Conservation (phyloP, 2,113 vertebrate species). For the Delphinus delphis region DNA sequence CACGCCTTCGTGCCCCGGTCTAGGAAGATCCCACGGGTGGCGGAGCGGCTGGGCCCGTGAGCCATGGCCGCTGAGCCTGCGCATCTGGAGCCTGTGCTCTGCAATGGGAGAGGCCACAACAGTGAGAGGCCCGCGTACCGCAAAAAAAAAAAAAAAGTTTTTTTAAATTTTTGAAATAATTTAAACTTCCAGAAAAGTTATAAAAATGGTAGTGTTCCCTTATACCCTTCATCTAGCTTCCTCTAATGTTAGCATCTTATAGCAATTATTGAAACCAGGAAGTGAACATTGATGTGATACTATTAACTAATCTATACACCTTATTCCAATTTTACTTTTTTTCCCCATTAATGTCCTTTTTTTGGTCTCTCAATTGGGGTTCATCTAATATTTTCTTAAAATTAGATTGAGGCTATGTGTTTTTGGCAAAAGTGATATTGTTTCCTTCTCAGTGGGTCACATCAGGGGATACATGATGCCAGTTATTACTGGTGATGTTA, state of each 20-base stretch:
- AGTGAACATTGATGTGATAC: neutral
- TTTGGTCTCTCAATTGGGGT: neutral
- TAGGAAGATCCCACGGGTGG: no score
- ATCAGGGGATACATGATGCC: neutral
- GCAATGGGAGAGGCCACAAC: no score
- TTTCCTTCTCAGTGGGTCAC: neutral
- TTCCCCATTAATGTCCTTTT: neutral
- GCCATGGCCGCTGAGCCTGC: no score
- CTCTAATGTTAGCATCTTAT: neutral
- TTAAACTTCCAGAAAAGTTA: neutral
- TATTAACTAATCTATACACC: neutral
- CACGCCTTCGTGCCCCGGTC: no score
- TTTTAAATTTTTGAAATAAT: slow-evolving; percentile 20
- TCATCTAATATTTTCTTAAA: neutral
- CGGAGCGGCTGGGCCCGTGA: no score
- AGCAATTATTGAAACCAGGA: neutral
- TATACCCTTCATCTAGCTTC: neutral
- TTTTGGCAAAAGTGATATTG: neutral
- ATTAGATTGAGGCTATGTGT: neutral
- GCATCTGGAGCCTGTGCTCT: no score
- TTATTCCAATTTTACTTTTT: neutral
- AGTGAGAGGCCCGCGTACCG: no score
- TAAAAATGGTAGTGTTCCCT: neutral
- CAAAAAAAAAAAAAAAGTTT: no score
- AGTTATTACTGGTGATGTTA: neutral